phyloP scores from a whole-genome alignment of 2,888 invertebrate genomes.

The Lingula anatina region DNA sequence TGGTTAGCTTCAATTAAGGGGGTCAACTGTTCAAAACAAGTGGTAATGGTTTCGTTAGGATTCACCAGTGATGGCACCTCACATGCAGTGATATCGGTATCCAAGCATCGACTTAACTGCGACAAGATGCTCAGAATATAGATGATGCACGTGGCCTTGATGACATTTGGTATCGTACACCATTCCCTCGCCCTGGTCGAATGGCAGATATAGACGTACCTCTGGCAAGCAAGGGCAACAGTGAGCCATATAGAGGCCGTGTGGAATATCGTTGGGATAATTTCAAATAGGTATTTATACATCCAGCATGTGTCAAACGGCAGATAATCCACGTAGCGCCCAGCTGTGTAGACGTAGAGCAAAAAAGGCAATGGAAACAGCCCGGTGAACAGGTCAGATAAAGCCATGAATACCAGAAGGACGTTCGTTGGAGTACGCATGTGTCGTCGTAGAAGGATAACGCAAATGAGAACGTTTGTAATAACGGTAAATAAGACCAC shows the following conservation, averaged over 20 bases:
- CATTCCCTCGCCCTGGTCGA: conserved; percentile 79
- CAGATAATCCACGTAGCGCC: conserved; percentile 77
- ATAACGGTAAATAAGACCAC: conserved; percentile 81
- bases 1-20: conserved; percentile 64
- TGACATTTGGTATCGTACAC: conserved; percentile 63
- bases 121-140: conserved; percentile 74
- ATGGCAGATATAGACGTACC: conserved; percentile 93
- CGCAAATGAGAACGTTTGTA: conserved; percentile 84
- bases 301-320: conserved; percentile 72
- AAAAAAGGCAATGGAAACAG: conserved; percentile 59
- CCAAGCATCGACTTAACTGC: conserved; percentile 78
- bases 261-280: conserved; percentile 64
- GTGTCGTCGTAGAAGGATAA: conserved; percentile 81
- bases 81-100: conserved; percentile 62
- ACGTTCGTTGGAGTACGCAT: conserved; percentile 89
- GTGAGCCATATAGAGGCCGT: conserved; percentile 93
- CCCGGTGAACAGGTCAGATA: conserved; percentile 87
- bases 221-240: conserved; percentile 80
- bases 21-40: conserved; percentile 19
- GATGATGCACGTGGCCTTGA: conserved; percentile 73
- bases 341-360: conserved; percentile 86
- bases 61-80: conserved; percentile 57
- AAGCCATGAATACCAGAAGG: conserved; percentile 92
- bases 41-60: conserved; percentile 20
- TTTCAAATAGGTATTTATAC: conserved; percentile 54